A percentile compares a stretch with the other conserved stretches of the same genome.
Conservation (phyloP, 2,888 invertebrate species). For the Lottia scabra region DNA sequence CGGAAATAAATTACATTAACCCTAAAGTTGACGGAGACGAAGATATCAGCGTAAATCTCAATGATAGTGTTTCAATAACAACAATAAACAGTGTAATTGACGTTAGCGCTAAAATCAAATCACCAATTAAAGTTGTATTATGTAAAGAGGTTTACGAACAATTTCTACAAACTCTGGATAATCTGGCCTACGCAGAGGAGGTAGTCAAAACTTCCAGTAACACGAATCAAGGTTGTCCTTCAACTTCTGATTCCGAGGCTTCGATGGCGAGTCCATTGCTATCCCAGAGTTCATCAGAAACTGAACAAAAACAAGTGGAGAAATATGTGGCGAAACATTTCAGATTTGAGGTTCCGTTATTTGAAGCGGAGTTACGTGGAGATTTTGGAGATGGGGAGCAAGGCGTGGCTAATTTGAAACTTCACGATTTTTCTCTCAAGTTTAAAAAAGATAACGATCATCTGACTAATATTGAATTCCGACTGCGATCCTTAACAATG, state of each 20-base stretch:
- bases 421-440: conserved; percentile 83
- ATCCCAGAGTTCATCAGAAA: conserved; percentile 5
- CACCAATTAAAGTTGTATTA: conserved; percentile 86
- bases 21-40: conserved; percentile 40
- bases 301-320: background rate
- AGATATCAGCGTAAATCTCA: background rate
- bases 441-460: conserved; percentile 78
- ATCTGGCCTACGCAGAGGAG: conserved; percentile 51
- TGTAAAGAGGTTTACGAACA: conserved; percentile 91
- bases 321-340: conserved; percentile 48
- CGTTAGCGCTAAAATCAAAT: conserved; percentile 83
- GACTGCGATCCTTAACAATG: conserved; percentile 87
- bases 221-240: background rate
- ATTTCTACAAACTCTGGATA: conserved; percentile 74
- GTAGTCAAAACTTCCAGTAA: background rate
- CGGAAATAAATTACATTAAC: conserved; percentile 47
- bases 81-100: conserved; percentile 64
- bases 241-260: background rate
- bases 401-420: conserved; percentile 83
- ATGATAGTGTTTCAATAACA: conserved; percentile 4
- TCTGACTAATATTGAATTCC: conserved; percentile 80
- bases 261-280: background rate
- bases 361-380: conserved; percentile 63
- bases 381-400: conserved; percentile 66
- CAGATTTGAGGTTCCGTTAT: conserved; percentile 60